phyloP scores from a whole-genome alignment of 1,140 invertebrate genomes.

The Cyrtorhinus lividipennis region DNA sequence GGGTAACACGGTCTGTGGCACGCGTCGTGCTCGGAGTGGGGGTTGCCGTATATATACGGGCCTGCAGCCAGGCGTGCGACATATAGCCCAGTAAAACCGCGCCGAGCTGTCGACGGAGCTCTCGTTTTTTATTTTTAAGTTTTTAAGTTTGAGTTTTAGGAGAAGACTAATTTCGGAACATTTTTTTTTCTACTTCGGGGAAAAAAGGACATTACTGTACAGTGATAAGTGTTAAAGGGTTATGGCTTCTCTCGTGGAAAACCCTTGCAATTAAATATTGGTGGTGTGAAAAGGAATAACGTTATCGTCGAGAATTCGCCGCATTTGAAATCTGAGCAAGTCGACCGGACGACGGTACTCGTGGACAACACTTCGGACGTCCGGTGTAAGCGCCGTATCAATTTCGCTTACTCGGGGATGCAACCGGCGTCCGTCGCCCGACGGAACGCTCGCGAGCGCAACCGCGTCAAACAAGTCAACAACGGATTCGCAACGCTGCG shows the following conservation, averaged over 20 bases:
- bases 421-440: conserved; percentile 68
- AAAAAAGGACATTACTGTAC: not conserved
- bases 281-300: conserved; percentile 17
- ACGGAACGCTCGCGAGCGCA: conserved; percentile 81
- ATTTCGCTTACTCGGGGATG: conserved; percentile 37
- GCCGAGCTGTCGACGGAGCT: not conserved
- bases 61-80: conserved; percentile 2
- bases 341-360: conserved; percentile 20
- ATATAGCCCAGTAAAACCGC: not conserved
- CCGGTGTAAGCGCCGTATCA: conserved; percentile 54
- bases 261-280: conserved; percentile 13
- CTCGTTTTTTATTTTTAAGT: not conserved
- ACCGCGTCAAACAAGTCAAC: conserved; percentile 90
- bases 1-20: conserved; percentile 17
- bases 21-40: conserved; percentile 17
- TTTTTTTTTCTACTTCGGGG: not conserved
- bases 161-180: too few relatives aligned
- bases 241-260: conserved; percentile 23
- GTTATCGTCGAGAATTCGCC: conserved; percentile 20
- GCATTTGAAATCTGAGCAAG: conserved; percentile 19
- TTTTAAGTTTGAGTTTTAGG: not conserved
- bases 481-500: conserved; percentile 78
- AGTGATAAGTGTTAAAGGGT: too few relatives aligned
- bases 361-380: conserved; percentile 30
- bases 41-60: conserved; percentile 17